These are phyloP conservation scores for Beaufortia kweichowensis DNA, from an alignment of 2,113 vertebrate species.

Conservation along the genomic window DNA sequence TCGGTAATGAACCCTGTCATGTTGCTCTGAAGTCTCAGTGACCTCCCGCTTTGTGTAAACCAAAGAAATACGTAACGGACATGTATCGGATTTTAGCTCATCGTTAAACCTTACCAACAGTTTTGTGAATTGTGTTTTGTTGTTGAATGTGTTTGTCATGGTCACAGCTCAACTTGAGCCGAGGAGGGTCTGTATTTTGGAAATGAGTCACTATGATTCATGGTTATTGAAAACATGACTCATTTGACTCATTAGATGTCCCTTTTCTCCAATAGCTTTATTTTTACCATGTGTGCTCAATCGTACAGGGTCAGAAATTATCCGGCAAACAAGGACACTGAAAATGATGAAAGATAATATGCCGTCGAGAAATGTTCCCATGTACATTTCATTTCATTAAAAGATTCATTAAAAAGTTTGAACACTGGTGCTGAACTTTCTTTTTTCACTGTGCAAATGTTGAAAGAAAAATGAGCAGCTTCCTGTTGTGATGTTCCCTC, in stretches of 20 bases:
- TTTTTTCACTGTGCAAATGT: background rate
- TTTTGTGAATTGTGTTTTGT: background rate
- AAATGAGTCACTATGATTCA: slow-evolving; percentile 13
- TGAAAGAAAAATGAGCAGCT: background rate
- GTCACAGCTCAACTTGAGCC: background rate
- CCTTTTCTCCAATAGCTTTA: background rate
- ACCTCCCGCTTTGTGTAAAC: slow-evolving; percentile 15
- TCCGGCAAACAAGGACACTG: too few species aligned
- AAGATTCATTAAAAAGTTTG: too few species aligned
- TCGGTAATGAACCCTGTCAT: slow-evolving; percentile 40
- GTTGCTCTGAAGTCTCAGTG: slow-evolving; percentile 30
- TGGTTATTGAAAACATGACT: background rate
- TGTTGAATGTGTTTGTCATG: background rate
- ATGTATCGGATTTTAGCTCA: slow-evolving; percentile 4
- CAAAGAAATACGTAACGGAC: background rate
- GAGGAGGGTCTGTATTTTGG: background rate
- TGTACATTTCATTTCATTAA: too few species aligned
- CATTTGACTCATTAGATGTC: slow-evolving; percentile 25
- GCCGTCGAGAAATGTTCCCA: too few species aligned
- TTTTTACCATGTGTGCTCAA: slow-evolving; percentile 4
- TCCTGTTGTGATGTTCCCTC: background rate
- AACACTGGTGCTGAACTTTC: background rate
- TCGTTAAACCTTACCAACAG: background rate
- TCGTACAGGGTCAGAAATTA: background rate
- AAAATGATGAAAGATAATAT: too few species aligned